phyloP scores from a whole-genome alignment of 2,113 vertebrate species.

The Dromaius novaehollandiae region DNA sequence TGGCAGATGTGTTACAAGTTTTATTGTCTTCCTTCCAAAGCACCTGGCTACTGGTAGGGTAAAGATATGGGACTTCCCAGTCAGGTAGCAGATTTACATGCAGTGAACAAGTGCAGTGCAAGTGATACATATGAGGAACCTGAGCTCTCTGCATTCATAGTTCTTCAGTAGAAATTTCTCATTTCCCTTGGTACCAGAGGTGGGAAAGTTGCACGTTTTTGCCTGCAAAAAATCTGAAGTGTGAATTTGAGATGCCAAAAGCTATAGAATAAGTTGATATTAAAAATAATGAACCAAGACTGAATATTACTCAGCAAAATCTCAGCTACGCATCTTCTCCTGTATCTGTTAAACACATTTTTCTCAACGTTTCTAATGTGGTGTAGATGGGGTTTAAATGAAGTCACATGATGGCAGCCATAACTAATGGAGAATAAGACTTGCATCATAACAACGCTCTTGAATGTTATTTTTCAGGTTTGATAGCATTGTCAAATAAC shows the following conservation, averaged over 20 bases:
- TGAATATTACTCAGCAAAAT: not conserved
- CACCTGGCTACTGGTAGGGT: not conserved
- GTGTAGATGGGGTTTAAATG: not conserved
- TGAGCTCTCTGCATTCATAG: not conserved
- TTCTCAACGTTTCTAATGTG: not conserved
- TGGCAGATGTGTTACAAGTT: not conserved
- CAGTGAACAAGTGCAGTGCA: not conserved
- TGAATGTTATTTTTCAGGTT: constrained; percentile 66
- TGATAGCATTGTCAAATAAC: constrained; percentile 8
- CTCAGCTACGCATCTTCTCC: not conserved
- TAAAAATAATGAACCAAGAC: not conserved
- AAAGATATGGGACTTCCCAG: not conserved
- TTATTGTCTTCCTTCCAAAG: not conserved
- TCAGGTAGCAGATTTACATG: not conserved
- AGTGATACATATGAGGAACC: not conserved
- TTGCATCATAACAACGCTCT: not conserved
- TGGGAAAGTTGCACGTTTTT: not conserved
- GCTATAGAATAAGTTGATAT: not conserved
- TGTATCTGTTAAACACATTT: accelerated
- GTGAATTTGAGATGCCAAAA: not conserved
- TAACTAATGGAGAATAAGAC: not conserved
- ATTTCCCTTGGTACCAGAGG: accelerated
- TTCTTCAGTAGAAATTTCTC: not conserved
- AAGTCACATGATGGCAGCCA: not conserved
- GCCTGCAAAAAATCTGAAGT: not conserved